Percentiles rank a stretch among this genome's conserved stretches.
Conservation (phyloP, 1,140 invertebrate genomes). For the Drosophila leontia region DNA sequence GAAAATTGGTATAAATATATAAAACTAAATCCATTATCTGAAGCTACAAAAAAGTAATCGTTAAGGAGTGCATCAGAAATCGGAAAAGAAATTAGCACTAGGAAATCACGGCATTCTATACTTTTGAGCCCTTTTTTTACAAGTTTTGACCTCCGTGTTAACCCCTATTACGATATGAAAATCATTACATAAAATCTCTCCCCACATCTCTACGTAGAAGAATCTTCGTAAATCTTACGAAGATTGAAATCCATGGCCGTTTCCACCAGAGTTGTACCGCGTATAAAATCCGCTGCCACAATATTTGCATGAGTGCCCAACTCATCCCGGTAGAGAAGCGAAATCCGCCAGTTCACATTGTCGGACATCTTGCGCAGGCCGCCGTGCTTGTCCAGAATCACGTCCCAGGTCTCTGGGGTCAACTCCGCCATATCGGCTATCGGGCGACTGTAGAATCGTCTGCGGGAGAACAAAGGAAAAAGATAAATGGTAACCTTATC, state of each 20-base stretch:
- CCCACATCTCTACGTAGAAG: background rate
- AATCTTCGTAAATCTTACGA: conserved; percentile 42
- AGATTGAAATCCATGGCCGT: conserved; percentile 87
- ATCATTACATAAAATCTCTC: background rate
- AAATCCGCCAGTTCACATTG: conserved; percentile 87
- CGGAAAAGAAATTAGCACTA: background rate
- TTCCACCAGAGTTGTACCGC: conserved; percentile 87
- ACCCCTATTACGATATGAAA: background rate
- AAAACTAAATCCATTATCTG: background rate
- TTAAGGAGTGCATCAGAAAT: background rate
- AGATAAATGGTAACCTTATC: background rate
- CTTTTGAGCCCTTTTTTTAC: background rate
- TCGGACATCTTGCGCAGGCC: conserved; percentile 87
- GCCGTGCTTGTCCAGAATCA: conserved; percentile 86
- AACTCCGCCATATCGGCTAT: conserved; percentile 89
- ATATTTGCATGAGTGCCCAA: conserved; percentile 87
- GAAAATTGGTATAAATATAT: background rate
- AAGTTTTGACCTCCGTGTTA: background rate
- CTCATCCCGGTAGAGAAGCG: conserved; percentile 86
- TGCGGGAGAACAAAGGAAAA: background rate
- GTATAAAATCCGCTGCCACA: conserved; percentile 88
- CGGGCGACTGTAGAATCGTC: conserved; percentile 82
- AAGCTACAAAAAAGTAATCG: background rate
- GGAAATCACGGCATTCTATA: background rate
- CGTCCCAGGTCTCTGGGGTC: conserved; percentile 86